A percentile compares a stretch with the other conserved stretches of the same genome.
phyloP scores from a whole-genome alignment of 2,888 invertebrate species.

The Tipula lateralis region DNA sequence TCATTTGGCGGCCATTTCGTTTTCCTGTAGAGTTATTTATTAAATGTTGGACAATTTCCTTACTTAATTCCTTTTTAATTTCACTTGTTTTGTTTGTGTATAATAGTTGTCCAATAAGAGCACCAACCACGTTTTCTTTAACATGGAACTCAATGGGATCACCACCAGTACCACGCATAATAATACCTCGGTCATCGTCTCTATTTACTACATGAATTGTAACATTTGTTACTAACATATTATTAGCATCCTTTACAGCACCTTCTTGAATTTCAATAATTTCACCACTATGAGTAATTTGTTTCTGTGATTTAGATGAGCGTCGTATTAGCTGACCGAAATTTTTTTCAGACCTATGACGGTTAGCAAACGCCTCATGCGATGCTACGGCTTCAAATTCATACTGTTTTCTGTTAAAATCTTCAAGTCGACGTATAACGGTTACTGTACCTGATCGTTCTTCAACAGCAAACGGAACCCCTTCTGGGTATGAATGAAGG shows the following conservation, averaged over 20 bases:
- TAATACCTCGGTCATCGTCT: constrained; percentile 62
- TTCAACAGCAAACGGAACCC: constrained; percentile 90
- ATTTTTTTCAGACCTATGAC: constrained; percentile 42
- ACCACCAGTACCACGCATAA: constrained; percentile 63
- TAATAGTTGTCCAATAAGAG: constrained; percentile 66
- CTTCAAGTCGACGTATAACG: constrained; percentile 68
- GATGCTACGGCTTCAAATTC: constrained; percentile 80
- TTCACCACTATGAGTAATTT: constrained; percentile 38
- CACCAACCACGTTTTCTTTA: constrained; percentile 69
- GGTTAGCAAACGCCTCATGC: constrained; percentile 40
- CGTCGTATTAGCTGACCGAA: constrained; percentile 33
- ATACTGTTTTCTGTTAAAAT: constrained; percentile 63
- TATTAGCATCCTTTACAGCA: constrained; percentile 48
- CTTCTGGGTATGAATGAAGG: constrained; percentile 79
- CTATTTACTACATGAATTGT: constrained; percentile 79
- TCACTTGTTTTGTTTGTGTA: constrained; percentile 49
- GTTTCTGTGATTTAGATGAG: constrained; percentile 36
- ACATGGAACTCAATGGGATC: constrained; percentile 70
- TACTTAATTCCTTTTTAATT: background rate
- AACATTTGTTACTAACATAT: constrained; percentile 73
- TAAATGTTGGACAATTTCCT: background rate
- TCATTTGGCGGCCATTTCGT: constrained; percentile 35
- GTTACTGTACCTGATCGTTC: constrained; percentile 83
- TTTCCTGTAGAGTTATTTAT: background rate
- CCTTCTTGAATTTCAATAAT: constrained; percentile 45